Conservation (phyloP, 2,888 invertebrate genomes). For the Temnothorax unifasciatus region DNA sequence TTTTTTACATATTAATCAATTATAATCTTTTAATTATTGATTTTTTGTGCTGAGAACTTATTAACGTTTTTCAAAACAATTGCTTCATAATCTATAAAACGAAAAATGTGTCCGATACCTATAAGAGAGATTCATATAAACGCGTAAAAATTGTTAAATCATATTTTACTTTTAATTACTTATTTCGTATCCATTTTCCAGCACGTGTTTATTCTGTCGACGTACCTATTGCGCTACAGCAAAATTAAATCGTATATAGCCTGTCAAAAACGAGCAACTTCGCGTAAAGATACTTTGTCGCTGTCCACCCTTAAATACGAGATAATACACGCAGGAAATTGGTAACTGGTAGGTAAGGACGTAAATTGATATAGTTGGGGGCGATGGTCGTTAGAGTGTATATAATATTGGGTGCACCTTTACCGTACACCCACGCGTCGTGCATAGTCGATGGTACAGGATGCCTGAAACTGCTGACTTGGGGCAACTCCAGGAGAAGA, state of each 20-base stretch:
- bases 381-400: conserved; percentile 63
- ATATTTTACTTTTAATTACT: not conserved
- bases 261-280: conserved; percentile 4
- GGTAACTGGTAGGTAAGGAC: conserved; percentile 41
- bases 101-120: not conserved
- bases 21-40: not conserved
- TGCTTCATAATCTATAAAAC: not conserved
- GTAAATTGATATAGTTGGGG: conserved; percentile 73
- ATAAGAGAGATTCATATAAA: not conserved
- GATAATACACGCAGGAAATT: conserved; percentile 21
- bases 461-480: conserved; percentile 56
- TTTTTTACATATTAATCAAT: conserved; percentile 10
- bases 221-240: not conserved
- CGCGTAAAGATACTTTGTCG: conserved; percentile 27
- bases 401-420: conserved; percentile 73
- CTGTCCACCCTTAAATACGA: conserved; percentile 32
- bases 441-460: conserved; percentile 52
- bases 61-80: not conserved
- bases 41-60: not conserved
- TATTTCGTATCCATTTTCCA: not conserved
- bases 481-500: conserved; percentile 72
- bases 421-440: conserved; percentile 69
- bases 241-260: conserved; percentile 46
- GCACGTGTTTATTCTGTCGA: not conserved
- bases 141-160: not conserved